Evolutionary conservation across 2,797 vertebrate genomes (phyloP).

Genomic region (Anniella stebbinsi): DNA sequence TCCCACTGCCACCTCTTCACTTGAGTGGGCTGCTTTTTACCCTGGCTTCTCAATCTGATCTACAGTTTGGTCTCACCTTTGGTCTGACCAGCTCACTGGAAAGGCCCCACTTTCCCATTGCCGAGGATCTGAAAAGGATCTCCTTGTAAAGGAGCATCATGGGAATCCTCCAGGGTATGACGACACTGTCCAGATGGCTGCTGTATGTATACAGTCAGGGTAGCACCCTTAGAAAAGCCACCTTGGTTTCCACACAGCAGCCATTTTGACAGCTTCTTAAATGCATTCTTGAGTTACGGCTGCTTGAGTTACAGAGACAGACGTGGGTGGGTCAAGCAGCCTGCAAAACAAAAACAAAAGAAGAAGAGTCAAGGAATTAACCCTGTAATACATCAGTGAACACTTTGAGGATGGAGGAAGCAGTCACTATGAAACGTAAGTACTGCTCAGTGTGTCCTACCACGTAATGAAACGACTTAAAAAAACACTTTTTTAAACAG

Average conservation of each 20-base stretch:
- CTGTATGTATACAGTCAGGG: not conserved
- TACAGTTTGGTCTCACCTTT: not conserved
- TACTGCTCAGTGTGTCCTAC: no score
- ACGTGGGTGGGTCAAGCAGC: no score
- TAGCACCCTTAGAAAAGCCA: not conserved
- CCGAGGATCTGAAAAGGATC: no score
- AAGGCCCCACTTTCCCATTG: no score
- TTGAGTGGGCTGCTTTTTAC: not conserved
- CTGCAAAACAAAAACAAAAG: no score
- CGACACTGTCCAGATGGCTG: not conserved
- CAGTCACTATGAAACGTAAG: no score
- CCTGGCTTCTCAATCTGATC: not conserved
- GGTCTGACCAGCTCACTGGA: not conserved
- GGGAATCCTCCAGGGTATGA: not conserved
- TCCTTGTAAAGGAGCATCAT: not conserved
- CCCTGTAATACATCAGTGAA: no score
- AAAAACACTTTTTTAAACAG: no score
- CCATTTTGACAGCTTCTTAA: conserved; percentile 8
- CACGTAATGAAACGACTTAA: no score
- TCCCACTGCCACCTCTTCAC: not conserved
- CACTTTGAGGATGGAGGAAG: no score
- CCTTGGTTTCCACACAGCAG: conserved; percentile 1
- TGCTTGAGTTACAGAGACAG: no score
- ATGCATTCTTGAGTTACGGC: not conserved
- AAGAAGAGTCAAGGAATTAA: no score